Percentiles rank a stretch among this genome's conserved stretches.
These are phyloP conservation scores for Chloropsis hardwickii DNA, from an alignment of 2,113 vertebrate species.

Conservation along the genomic window DNA sequence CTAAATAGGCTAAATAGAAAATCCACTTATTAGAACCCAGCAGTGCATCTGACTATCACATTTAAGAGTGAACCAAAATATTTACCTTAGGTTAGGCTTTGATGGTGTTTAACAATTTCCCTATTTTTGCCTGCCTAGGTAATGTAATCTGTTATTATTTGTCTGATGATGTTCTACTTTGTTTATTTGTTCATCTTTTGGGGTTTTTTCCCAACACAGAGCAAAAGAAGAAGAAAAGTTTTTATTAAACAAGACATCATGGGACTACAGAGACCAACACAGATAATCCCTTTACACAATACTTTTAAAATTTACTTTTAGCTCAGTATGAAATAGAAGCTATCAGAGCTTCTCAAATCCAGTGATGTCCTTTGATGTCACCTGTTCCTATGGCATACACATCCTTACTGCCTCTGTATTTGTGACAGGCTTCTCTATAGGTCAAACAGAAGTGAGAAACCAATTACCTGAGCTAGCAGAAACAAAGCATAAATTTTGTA, in stretches of 20 bases:
- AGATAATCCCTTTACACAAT: neutral
- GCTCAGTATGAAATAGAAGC: neutral
- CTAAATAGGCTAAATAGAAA: slow-evolving; percentile 56
- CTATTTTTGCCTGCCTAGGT: neutral
- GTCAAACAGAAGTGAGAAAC: neutral
- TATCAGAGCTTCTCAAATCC: neutral
- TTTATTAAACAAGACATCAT: neutral
- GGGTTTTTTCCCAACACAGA: neutral
- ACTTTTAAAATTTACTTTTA: neutral
- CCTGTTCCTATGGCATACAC: neutral
- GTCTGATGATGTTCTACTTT: neutral
- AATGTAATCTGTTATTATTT: neutral
- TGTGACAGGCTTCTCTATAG: neutral
- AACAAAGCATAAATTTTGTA: neutral
- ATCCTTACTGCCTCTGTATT: neutral
- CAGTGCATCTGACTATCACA: neutral
- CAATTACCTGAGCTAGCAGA: neutral
- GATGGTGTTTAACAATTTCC: neutral
- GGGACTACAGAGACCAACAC: neutral
- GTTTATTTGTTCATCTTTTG: neutral
- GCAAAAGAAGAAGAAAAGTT: neutral
- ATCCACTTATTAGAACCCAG: slow-evolving; percentile 38
- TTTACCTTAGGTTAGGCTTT: slow-evolving; percentile 12
- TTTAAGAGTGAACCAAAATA: slow-evolving; percentile 33
- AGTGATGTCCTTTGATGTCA: neutral